These are phyloP conservation scores for Neopipo cinnamomea DNA, from an alignment of 2,113 vertebrate species.

Conservation along the genomic window DNA sequence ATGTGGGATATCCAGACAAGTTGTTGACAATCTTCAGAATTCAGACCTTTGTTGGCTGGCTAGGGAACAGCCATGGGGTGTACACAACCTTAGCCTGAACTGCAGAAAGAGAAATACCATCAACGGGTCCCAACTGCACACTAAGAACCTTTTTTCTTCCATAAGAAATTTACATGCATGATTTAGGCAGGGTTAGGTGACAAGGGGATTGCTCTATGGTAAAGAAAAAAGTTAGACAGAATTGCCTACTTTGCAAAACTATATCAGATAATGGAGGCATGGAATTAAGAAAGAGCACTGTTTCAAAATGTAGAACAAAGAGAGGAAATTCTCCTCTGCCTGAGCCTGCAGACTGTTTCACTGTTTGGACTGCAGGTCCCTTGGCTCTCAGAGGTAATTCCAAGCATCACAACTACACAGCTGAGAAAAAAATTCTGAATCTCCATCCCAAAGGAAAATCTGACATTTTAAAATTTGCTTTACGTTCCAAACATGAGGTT, in stretches of 20 bases:
- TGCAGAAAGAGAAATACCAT: neutral
- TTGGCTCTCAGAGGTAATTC: slow-evolving; percentile 16
- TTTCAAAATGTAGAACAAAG: slow-evolving; percentile 10
- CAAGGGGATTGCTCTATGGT: neutral
- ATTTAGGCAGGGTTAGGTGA: neutral
- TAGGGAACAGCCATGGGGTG: neutral
- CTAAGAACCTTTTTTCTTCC: neutral
- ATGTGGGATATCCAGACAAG: neutral
- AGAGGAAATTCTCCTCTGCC: neutral
- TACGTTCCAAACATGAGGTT: slow-evolving; percentile 38
- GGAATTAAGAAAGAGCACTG: neutral
- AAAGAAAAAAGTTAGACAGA: neutral
- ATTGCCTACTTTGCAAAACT: neutral
- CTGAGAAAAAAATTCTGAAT: slow-evolving; percentile 34
- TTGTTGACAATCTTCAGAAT: neutral
- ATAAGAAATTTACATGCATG: neutral
- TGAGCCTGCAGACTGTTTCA: neutral
- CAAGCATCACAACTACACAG: slow-evolving; percentile 9
- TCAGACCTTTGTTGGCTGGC: neutral
- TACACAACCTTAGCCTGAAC: neutral
- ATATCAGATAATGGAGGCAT: neutral
- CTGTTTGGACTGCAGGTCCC: neutral
- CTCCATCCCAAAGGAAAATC: neutral
- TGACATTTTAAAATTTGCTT: slow-evolving; percentile 55
- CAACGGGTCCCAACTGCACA: neutral